phyloP scores from a whole-genome alignment of 2,888 invertebrate species.

The Cheilosia soror region DNA sequence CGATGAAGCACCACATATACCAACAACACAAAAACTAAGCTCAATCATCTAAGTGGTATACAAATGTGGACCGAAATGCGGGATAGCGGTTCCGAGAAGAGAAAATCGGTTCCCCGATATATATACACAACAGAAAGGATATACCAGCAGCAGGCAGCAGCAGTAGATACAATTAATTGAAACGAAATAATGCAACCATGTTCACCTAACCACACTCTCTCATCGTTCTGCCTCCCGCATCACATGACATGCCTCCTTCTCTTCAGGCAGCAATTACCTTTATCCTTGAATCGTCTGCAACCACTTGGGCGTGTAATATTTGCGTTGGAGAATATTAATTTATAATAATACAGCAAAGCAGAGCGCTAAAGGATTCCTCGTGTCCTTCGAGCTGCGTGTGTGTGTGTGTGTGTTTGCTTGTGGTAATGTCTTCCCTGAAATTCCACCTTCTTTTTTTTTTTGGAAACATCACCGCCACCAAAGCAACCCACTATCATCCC shows the following conservation, averaged over 20 bases:
- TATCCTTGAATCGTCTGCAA: slow-evolving; percentile 54
- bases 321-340: slow-evolving; percentile 72
- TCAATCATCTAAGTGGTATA: slow-evolving; percentile 73
- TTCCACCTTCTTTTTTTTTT: slow-evolving; percentile 28
- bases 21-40: slow-evolving; percentile 65
- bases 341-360: slow-evolving; percentile 56
- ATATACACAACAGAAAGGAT: slow-evolving; percentile 40
- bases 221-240: background rate
- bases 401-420: slow-evolving; percentile 6
- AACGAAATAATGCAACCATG: slow-evolving; percentile 69
- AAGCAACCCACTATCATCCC: slow-evolving; percentile 51
- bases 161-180: slow-evolving; percentile 71
- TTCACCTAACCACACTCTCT: slow-evolving; percentile 27
- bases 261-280: slow-evolving; percentile 26
- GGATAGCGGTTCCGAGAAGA: slow-evolving; percentile 27
- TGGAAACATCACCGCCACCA: slow-evolving; percentile 55
- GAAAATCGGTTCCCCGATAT: slow-evolving; percentile 45
- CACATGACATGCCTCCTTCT: background rate
- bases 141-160: slow-evolving; percentile 27
- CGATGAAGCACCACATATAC: slow-evolving; percentile 52
- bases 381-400: slow-evolving; percentile 17
- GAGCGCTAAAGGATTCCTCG: slow-evolving; percentile 54
- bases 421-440: slow-evolving; percentile 17
- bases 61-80: slow-evolving; percentile 48
- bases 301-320: slow-evolving; percentile 72